Evolutionary conservation across 2,113 vertebrate species (phyloP), one percentile per base, ranked within the genome.

Genomic region (Harpagus bidentatus): DNA sequence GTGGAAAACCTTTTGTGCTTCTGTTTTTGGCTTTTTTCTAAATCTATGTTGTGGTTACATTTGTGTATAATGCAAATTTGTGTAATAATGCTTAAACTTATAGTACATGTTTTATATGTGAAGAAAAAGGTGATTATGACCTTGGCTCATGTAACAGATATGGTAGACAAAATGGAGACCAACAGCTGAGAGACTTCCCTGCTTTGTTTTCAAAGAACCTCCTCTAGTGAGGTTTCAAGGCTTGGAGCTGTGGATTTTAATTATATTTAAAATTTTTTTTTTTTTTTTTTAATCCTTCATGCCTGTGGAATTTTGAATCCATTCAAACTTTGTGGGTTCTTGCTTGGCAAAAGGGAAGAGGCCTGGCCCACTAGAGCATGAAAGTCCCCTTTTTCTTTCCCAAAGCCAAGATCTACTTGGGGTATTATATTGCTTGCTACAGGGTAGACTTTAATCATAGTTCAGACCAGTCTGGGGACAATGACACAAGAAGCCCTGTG

Each of bases 121-220:
- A 32, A 4, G 40, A 43, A 55, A 61, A 55, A 18, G 6, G 9
- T 50, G 11, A 1, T 55, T 53, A 16, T 55, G 32, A 48, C 22
- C 26, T 43, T 61, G 11, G 11, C 26, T 42, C 2, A 5, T 17
- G 12, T 45, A 45, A 45, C 13, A n/a, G 53, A 56, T 17, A 7
- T 5, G 15, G 29, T 28, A 82, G 40, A 16, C n/a, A 66, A 65
- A 43, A 55, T 42, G 21, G 11, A n/a, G 12, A 40, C 73, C 3
- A 15, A 19, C 0, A 2, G 7, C 42, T 61, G 66, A 59, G 50
- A 53, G 2, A 16, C 22, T 61, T 61, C 16, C 0, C 3, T 40
- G 8, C 4, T 40, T 29, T 62, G 11, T 62, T 79, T 61, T 40
- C 45, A 21, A n/a, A 63, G 17, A 52, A 28, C 48, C 7, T 55